These are phyloP conservation scores for Atrichornis clamosus DNA, from an alignment of 2,113 vertebrate genomes.

Conservation along the genomic window DNA sequence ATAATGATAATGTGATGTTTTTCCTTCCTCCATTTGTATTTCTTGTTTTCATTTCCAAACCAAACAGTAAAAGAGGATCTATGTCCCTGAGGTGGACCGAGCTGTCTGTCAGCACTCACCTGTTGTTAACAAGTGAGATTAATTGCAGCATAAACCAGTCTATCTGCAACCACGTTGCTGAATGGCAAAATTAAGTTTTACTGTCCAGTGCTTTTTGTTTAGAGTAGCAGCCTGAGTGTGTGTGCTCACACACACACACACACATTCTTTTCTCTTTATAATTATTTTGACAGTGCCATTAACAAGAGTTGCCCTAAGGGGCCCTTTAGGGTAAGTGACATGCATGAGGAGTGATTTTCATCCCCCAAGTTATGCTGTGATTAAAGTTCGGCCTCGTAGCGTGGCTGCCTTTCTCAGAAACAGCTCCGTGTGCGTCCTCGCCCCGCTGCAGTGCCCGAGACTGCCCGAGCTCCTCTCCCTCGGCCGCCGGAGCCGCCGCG, in stretches of 20 bases:
- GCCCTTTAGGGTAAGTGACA: conserved; percentile 68
- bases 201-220: neutral
- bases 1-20: neutral
- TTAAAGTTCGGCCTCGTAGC: conserved; percentile 38
- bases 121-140: conserved; percentile 34
- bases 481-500: neutral
- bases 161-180: neutral
- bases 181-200: neutral
- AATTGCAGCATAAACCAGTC: neutral
- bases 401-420: conserved; percentile 12
- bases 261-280: conserved; percentile 31
- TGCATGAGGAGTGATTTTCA: conserved; percentile 58
- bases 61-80: neutral
- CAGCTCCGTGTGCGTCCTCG: neutral
- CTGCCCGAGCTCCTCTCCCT: neutral
- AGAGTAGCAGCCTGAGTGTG: neutral
- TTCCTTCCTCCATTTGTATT: neutral
- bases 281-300: conserved; percentile 67
- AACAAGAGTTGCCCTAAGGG: conserved; percentile 62
- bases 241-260: neutral
- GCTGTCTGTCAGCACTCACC: conserved; percentile 22
- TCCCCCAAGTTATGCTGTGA: conserved; percentile 60
- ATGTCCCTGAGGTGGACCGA: neutral
- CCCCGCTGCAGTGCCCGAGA: neutral
- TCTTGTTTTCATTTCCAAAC: conserved; percentile 12